Evolutionary conservation across 2,797 vertebrate genomes (phyloP).

Genomic region (Acridotheres tristis): DNA sequence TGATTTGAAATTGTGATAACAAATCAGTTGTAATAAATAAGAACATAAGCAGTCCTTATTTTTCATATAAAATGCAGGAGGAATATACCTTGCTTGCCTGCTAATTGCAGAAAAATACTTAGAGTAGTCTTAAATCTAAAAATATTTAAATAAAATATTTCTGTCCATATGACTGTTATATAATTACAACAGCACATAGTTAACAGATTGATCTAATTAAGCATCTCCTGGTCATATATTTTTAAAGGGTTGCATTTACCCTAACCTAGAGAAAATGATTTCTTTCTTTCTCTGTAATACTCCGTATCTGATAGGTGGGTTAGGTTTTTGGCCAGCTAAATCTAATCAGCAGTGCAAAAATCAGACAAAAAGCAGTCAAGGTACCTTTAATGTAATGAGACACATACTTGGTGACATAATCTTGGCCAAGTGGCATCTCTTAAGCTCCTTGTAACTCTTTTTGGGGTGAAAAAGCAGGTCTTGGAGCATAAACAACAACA

Average conservation of each 20-base stretch:
- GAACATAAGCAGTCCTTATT: neutral
- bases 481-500: conserved; percentile 50
- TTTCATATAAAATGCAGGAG: neutral
- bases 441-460: conserved; percentile 26
- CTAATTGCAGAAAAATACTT: neutral
- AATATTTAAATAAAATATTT: neutral
- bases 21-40: neutral
- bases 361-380: neutral
- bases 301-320: neutral
- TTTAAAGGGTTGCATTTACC: neutral
- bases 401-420: neutral
- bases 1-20: neutral
- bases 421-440: neutral
- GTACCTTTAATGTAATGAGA: neutral
- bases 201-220: neutral
- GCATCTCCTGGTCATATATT: neutral
- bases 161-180: neutral
- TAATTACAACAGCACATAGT: neutral
- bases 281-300: neutral
- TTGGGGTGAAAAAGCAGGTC: conserved; percentile 48
- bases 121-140: neutral
- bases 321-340: neutral
- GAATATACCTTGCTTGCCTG: neutral
- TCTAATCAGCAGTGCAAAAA: neutral
- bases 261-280: neutral